phyloP scores from a whole-genome alignment of 1,140 invertebrate genomes.

The Aphelenchoides besseyi region DNA sequence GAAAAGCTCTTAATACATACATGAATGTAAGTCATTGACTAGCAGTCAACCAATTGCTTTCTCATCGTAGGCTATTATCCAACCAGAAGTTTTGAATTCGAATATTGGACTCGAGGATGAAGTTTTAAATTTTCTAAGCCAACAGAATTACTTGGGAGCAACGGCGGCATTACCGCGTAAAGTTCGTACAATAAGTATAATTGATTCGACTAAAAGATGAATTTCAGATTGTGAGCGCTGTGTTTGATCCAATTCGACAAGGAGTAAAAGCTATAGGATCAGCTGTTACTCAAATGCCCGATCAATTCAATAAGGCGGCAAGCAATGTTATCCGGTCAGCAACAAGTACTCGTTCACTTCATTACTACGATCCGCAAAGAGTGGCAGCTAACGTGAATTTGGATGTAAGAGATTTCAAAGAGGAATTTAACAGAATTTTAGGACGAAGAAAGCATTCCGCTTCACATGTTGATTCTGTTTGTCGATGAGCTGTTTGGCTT shows the following conservation, averaged over 20 bases:
- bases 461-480: constrained; percentile 78
- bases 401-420: background rate
- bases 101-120: constrained; percentile 72
- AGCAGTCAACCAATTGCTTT: background rate
- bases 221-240: constrained; percentile 43
- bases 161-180: constrained; percentile 64
- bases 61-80: constrained; percentile 60
- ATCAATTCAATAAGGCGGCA: constrained; percentile 60
- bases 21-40: constrained; percentile 67
- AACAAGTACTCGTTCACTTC: background rate
- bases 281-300: constrained; percentile 57
- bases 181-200: no score
- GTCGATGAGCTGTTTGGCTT: constrained; percentile 89
- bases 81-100: constrained; percentile 68
- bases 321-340: constrained; percentile 35
- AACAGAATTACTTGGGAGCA: constrained; percentile 73
- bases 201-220: no score
- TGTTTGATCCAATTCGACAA: constrained; percentile 54
- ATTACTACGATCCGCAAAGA: constrained; percentile 6
- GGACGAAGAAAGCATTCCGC: constrained; percentile 75
- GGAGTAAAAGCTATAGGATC: constrained; percentile 58
- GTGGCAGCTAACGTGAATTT: constrained; percentile 5
- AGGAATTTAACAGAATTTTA: constrained; percentile 7
- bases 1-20: constrained; percentile 79
- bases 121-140: constrained; percentile 75